Percentiles rank a stretch among this genome's conserved stretches.
These are phyloP conservation scores for Drosophila mojavensis DNA, from an alignment of 1,140 invertebrate species.

Conservation along the genomic window DNA sequence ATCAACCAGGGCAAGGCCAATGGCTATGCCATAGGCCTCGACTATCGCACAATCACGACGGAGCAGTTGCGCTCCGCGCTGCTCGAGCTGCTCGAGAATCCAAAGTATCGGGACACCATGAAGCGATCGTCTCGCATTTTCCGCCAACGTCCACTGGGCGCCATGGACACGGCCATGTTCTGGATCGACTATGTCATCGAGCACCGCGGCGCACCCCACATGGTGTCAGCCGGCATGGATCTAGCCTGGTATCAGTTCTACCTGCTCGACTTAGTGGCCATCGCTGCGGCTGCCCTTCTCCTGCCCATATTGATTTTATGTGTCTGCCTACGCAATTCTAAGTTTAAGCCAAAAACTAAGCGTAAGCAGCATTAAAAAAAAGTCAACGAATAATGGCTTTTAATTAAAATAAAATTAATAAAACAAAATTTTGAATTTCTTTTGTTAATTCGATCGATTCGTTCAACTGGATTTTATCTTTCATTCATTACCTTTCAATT, in stretches of 20 bases:
- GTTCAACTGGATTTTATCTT: too few species aligned
- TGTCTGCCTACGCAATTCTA: conserved; percentile 21
- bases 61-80: conserved; percentile 80
- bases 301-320: conserved; percentile 31
- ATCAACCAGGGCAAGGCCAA: conserved; percentile 58
- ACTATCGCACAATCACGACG: conserved; percentile 64
- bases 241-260: conserved; percentile 87
- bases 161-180: conserved; percentile 86
- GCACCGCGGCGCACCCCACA: conserved; percentile 86
- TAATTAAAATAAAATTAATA: too few species aligned
- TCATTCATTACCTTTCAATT: too few species aligned
- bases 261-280: conserved; percentile 85
- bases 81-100: conserved; percentile 84
- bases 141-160: conserved; percentile 85
- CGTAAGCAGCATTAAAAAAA: neutral
- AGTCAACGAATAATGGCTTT: neutral
- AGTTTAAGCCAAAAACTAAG: conserved; percentile 46
- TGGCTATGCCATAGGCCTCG: conserved; percentile 56
- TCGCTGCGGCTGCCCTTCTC: conserved; percentile 12
- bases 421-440: too few species aligned
- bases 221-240: conserved; percentile 85
- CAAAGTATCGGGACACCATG: conserved; percentile 81
- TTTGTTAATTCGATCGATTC: too few species aligned
- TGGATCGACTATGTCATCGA: conserved; percentile 87
- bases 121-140: conserved; percentile 84